A percentile compares a stretch with the other conserved stretches of the same genome.
These are phyloP conservation scores for Caracal caracal DNA, from an alignment of 2,113 vertebrate species.

Conservation along the genomic window DNA sequence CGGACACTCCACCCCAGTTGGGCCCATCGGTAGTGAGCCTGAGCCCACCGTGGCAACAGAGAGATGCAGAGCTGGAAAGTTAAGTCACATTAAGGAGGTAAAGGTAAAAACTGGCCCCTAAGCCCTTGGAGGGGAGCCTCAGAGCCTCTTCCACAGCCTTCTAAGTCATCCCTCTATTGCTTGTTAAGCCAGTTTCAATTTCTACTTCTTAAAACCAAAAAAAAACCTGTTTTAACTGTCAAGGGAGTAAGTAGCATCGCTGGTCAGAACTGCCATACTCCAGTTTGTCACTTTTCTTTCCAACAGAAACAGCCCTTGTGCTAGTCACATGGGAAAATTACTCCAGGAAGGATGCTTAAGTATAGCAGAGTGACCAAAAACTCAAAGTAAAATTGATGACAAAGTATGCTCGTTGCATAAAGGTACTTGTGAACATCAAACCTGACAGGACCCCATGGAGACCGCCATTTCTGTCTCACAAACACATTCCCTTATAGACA, in stretches of 20 bases:
- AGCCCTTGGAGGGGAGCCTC: background rate
- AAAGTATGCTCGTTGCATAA: background rate
- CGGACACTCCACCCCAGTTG: no score
- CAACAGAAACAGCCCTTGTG: background rate
- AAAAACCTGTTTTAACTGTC: background rate
- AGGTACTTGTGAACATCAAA: no score
- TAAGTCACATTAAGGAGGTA: accelerated
- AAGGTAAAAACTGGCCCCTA: background rate
- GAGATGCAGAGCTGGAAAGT: background rate
- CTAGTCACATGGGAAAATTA: background rate
- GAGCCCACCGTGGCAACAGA: background rate
- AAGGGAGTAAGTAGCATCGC: background rate
- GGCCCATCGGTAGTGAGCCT: accelerated
- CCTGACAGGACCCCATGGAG: background rate
- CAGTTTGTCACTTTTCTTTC: background rate
- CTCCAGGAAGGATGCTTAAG: background rate
- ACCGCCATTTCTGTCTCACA: background rate
- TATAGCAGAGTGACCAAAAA: background rate
- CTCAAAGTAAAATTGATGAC: background rate
- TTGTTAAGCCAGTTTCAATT: background rate
- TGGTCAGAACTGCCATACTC: background rate
- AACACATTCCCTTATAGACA: background rate
- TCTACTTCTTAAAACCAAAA: background rate
- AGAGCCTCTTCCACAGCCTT: no score
- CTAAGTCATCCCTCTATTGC: background rate